These are phyloP conservation scores for Natrix natrix DNA, from an alignment of 2,797 vertebrate species.

Conservation along the genomic window DNA sequence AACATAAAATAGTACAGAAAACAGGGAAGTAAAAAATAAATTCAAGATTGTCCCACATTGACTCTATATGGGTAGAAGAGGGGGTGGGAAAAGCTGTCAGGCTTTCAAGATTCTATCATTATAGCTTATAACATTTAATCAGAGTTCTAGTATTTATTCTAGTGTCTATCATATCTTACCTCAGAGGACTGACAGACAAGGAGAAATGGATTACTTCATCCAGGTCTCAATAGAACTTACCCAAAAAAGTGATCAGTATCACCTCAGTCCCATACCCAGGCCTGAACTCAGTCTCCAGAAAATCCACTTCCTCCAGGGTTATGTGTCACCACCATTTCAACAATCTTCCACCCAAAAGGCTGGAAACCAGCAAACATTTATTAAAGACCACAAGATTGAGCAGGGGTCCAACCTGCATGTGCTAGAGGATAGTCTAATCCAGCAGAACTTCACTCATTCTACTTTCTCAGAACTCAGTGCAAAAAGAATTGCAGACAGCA, in stretches of 20 bases:
- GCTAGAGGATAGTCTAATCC: background rate
- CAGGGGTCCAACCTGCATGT: background rate
- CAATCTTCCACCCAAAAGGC: background rate
- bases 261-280: background rate
- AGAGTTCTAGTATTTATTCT: background rate
- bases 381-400: background rate
- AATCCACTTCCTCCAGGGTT: background rate
- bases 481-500: background rate
- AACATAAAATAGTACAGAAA: background rate
- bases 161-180: background rate
- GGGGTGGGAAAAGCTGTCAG: background rate
- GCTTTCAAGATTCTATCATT: background rate
- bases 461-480: background rate
- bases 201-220: background rate
- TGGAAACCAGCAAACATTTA: background rate
- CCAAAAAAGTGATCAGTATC: background rate
- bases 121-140: background rate
- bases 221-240: background rate
- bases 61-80: background rate
- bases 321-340: background rate
- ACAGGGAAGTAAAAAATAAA: background rate
- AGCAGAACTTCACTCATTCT: background rate
- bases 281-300: background rate
- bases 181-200: background rate
- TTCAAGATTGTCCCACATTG: background rate